Percentiles rank a stretch among this genome's conserved stretches.
These are phyloP conservation scores for Petroica traversi DNA, from an alignment of 2,113 vertebrate species.

Conservation along the genomic window DNA sequence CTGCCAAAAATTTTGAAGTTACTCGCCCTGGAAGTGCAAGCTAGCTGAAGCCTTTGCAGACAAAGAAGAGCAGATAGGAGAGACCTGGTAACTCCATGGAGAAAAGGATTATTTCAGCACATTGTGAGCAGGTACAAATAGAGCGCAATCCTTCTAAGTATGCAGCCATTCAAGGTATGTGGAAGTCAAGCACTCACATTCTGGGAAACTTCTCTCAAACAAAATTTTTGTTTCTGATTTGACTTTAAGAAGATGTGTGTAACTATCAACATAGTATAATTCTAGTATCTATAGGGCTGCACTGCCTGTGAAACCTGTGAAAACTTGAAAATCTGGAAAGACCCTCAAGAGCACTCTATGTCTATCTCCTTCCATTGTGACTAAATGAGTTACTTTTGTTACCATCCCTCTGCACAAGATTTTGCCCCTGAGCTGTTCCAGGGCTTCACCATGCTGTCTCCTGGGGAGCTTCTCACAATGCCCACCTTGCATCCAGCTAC, in stretches of 20 bases:
- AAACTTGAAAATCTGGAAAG: background rate
- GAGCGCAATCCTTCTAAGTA: background rate
- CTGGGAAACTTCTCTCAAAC: background rate
- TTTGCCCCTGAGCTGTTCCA: background rate
- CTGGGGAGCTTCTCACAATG: background rate
- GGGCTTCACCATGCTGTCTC: fast-evolving
- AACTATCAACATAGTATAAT: background rate
- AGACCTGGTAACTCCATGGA: background rate
- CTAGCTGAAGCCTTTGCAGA: background rate
- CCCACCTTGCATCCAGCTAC: background rate
- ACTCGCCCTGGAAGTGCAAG: background rate
- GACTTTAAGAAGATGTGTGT: background rate
- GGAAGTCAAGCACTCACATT: background rate
- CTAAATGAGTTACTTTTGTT: background rate
- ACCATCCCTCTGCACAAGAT: fast-evolving
- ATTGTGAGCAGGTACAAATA: background rate
- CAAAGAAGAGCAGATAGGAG: background rate
- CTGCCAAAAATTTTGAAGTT: background rate
- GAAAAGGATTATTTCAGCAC: background rate
- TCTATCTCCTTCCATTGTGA: background rate
- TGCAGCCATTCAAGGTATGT: background rate
- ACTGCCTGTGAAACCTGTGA: background rate
- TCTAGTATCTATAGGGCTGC: background rate
- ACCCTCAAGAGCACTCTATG: background rate
- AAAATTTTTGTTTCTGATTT: background rate